Conservation (phyloP, 2,113 vertebrate genomes). For the Hiodon tergisus region DNA sequence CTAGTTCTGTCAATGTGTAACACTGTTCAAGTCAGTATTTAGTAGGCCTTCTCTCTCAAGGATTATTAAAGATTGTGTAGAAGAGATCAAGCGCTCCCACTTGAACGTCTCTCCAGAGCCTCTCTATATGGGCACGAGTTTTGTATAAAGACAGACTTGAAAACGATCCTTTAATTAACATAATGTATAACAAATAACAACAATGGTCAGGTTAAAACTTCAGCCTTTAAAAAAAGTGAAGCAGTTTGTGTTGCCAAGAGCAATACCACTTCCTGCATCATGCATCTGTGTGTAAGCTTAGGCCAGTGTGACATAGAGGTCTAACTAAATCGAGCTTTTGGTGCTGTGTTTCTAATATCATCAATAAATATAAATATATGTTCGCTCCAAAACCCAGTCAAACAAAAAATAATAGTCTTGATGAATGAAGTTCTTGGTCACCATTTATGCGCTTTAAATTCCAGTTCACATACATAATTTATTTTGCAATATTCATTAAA, state of each 20-base stretch:
- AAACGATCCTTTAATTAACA: not conserved
- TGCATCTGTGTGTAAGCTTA: not conserved
- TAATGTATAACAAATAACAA: not conserved
- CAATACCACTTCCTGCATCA: not conserved
- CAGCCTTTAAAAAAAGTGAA: too few species aligned
- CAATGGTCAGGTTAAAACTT: not conserved
- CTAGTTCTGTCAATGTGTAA: too few species aligned
- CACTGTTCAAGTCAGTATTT: conserved; percentile 10
- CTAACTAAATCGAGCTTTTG: not conserved
- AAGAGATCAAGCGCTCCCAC: conserved; percentile 8
- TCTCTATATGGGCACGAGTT: not conserved
- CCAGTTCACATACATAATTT: not conserved
- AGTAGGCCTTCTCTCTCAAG: conserved; percentile 13
- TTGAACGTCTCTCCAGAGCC: conserved; percentile 10
- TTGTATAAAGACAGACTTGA: too few species aligned
- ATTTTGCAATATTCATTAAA: not conserved
- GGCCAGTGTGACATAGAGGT: conserved; percentile 3
- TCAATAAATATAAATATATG: not conserved
- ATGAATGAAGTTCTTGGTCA: not conserved
- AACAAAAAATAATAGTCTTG: not conserved
- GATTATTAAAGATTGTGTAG: conserved; percentile 5
- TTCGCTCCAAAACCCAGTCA: not conserved
- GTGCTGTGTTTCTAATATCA: not conserved
- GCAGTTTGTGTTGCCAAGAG: not conserved
- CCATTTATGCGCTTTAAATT: not conserved